Base-by-base conservation (phyloP, 2,888 invertebrate species). In the Erpobdella octoculata region DNA sequence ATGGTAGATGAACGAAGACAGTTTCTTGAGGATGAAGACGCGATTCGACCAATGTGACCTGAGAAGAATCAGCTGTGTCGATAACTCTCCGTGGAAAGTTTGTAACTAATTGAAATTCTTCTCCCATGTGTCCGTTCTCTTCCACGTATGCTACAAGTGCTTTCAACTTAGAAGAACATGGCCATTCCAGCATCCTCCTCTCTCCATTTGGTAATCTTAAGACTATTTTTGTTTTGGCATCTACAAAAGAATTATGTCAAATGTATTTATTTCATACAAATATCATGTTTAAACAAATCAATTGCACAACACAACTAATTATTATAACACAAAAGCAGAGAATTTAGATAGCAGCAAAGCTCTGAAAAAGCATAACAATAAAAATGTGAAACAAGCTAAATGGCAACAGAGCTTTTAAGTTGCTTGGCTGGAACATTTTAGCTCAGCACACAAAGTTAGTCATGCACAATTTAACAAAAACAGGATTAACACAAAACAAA, bases 21-120 rank as follows among this genome's bases (percentile, higher is more conserved):
- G 84, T 83, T 76, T 85, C 85, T 78, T 84, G 83, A 38, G 84
- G 81, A 74, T 79, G 80, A 2, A 85, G 79, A 6, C 83, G 83
- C 21, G 79, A 79, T 35, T 83, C 82, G 74, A 80, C 79, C 46
- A 85, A 76, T 12, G 84, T 83, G 21, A 77, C 73, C 35, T 77
- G 36, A 58, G 35, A 33, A 21, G 21, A 33, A 18, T 48, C 53
- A 21, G 31, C 3, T 18, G 58, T 46, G 36, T 69, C 69, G 12
- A 69, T 3, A 21, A 69, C 58, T 48, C 53, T 53, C 2, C 46
- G 38, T 21, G 69, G 69, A 21, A 48, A 69, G 53, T 48, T 48
- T 18, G 69, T 69, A 58, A 69, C 58, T 25, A 69, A 35, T 58
- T 69, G 58, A 33, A 58, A 33, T 3, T 69, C 28, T 21, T 46